phyloP scores from a whole-genome alignment of 2,113 vertebrate species.

The Callaeas wilsoni region DNA sequence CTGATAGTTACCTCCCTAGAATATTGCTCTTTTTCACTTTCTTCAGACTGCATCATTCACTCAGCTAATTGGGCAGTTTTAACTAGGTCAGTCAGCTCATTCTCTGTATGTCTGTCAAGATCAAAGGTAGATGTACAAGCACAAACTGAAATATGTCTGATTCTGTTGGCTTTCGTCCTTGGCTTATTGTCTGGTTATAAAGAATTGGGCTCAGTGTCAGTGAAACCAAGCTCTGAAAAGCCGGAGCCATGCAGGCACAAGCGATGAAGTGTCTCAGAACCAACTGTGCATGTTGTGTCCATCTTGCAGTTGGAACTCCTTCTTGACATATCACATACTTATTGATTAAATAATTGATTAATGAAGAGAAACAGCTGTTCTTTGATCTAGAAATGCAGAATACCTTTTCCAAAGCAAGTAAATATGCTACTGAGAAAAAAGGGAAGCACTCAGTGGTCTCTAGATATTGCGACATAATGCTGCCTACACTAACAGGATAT shows the following conservation, averaged over 20 bases:
- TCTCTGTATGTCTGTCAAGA: neutral
- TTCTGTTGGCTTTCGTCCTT: neutral
- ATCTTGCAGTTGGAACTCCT: neutral
- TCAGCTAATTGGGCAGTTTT: neutral
- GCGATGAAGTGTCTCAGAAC: neutral
- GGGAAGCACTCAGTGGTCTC: neutral
- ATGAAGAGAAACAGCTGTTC: neutral
- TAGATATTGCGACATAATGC: neutral
- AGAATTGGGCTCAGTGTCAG: neutral
- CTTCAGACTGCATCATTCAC: neutral
- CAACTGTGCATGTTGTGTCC: neutral
- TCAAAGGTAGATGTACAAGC: neutral
- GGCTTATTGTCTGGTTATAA: neutral
- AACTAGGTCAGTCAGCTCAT: neutral
- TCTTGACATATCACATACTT: neutral
- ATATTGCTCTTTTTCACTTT: neutral
- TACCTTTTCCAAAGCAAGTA: neutral
- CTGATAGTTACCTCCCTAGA: neutral
- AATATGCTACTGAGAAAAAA: neutral
- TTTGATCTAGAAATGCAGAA: neutral
- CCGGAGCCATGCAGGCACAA: neutral
- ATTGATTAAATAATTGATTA: neutral
- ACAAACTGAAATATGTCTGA: neutral
- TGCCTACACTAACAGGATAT: neutral
- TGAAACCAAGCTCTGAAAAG: neutral